Conservation (phyloP, 2,797 vertebrate genomes). For the Erpetoichthys calabaricus region DNA sequence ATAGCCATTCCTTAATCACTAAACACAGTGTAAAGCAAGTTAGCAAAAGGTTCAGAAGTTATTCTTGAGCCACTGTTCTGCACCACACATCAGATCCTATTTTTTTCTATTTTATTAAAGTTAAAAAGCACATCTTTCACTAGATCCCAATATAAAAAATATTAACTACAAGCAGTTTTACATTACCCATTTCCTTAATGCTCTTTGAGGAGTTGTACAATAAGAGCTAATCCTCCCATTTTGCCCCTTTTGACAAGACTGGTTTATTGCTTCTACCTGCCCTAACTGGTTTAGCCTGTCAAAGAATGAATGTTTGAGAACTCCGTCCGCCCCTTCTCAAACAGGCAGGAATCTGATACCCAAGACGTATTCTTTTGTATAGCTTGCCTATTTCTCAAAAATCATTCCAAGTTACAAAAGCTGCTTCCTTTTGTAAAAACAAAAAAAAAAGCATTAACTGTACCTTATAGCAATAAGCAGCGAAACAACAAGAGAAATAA, state of each 20-base stretch:
- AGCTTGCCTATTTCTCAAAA: conserved; percentile 36
- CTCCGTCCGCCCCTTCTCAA: conserved; percentile 56
- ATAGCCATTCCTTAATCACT: no score
- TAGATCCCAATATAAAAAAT: no score
- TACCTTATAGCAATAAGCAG: conserved; percentile 25
- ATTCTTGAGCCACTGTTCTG: no score
- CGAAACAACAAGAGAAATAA: conserved; percentile 27
- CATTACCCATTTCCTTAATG: no score
- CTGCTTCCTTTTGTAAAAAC: conserved; percentile 2
- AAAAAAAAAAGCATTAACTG: background rate
- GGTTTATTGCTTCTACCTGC: conserved; percentile 77
- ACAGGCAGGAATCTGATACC: conserved; percentile 69
- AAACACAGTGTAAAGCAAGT: no score
- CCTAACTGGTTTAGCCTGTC: conserved; percentile 90
- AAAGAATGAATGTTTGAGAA: conserved; percentile 77
- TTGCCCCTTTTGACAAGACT: conserved; percentile 57
- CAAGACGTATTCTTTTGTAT: conserved; percentile 40
- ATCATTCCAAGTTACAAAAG: conserved; percentile 21
- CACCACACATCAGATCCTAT: no score
- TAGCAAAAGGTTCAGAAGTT: no score
- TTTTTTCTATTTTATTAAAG: no score
- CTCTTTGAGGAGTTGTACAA: conserved; percentile 4
- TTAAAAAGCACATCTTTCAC: no score
- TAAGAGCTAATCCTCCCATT: conserved; percentile 30
- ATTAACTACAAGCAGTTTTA: no score